Conservation (phyloP, 2,888 invertebrate species). For the Geotrupes spiniger region DNA sequence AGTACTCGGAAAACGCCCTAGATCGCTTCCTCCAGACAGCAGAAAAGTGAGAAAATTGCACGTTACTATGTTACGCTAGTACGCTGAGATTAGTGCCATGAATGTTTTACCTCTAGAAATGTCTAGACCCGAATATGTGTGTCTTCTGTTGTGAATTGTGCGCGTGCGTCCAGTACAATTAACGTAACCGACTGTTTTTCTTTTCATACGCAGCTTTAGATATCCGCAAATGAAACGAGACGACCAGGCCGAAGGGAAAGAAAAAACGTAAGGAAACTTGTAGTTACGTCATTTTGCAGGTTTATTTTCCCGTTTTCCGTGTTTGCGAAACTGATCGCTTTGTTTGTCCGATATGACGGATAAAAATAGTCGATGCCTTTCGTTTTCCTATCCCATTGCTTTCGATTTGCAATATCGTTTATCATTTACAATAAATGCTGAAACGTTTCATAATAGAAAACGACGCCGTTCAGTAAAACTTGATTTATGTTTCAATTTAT, state of each 20-base stretch:
- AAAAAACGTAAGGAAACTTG: constrained; percentile 21
- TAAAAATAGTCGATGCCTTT: too few relatives aligned
- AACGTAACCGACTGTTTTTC: constrained; percentile 12
- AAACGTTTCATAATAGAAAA: too few relatives aligned
- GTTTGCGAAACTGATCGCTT: not conserved
- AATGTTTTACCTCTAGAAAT: constrained; percentile 1
- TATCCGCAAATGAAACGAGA: constrained; percentile 20
- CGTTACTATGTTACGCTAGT: constrained; percentile 3
- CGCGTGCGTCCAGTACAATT: not conserved
- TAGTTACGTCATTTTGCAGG: not conserved
- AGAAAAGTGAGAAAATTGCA: constrained; percentile 60
- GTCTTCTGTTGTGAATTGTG: not conserved
- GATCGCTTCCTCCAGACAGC: constrained; percentile 65
- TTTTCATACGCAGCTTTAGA: constrained; percentile 20
- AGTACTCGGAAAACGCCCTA: constrained; percentile 66
- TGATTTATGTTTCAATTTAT: too few relatives aligned
- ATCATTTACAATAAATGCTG: too few relatives aligned
- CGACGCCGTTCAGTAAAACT: too few relatives aligned
- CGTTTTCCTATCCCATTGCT: too few relatives aligned
- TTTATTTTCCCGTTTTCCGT: not conserved
- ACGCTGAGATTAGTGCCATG: constrained; percentile 14
- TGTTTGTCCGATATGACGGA: too few relatives aligned
- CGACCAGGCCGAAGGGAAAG: constrained; percentile 19
- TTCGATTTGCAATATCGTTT: too few relatives aligned
- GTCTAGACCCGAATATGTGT: too few relatives aligned